phyloP scores from a whole-genome alignment of 2,888 invertebrate species.

The Dromius quadrimaculatus region DNA sequence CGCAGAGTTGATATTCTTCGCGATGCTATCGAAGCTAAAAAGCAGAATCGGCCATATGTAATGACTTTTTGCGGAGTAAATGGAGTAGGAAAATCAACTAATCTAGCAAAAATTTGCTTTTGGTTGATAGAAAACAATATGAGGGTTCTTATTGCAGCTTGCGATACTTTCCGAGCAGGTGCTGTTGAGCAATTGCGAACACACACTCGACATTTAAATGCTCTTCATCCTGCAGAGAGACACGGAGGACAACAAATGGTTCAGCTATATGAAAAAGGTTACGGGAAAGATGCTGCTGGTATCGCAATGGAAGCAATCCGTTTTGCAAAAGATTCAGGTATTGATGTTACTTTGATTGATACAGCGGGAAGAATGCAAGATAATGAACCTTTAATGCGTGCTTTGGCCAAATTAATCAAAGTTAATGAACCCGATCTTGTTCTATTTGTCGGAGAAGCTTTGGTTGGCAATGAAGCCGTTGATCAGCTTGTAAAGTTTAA shows the following conservation, averaged over 20 bases:
- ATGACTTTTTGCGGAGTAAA: conserved; percentile 99
- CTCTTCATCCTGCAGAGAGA: conserved; percentile 85
- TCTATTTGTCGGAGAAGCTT: conserved; percentile 98
- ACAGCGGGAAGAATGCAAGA: conserved; percentile 99
- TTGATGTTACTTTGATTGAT: conserved; percentile 96
- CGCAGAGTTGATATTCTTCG: conserved; percentile 95
- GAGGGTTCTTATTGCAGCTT: conserved; percentile 96
- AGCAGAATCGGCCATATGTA: conserved; percentile 88
- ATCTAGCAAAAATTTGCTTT: conserved; percentile 98
- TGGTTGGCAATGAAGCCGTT: conserved; percentile 99
- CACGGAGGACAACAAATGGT: conserved; percentile 85
- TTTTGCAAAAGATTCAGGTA: conserved; percentile 82
- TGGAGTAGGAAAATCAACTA: conserved; percentile 99
- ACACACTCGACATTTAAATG: conserved; percentile 92
- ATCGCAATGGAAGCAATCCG: conserved; percentile 98
- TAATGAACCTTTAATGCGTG: conserved; percentile 98
- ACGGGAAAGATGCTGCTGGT: conserved; percentile 98
- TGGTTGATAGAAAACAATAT: conserved; percentile 99
- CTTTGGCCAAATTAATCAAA: conserved; percentile 95
- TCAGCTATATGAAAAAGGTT: conserved; percentile 97
- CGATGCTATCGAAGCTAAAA: conserved; percentile 90
- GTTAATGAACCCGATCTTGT: conserved; percentile 98
- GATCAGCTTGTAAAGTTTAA: conserved; percentile 99
- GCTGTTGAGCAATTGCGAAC: conserved; percentile 98
- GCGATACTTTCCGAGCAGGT: conserved; percentile 99